phyloP scores from a whole-genome alignment of 2,113 vertebrate genomes.

The Setophaga kirtlandii region DNA sequence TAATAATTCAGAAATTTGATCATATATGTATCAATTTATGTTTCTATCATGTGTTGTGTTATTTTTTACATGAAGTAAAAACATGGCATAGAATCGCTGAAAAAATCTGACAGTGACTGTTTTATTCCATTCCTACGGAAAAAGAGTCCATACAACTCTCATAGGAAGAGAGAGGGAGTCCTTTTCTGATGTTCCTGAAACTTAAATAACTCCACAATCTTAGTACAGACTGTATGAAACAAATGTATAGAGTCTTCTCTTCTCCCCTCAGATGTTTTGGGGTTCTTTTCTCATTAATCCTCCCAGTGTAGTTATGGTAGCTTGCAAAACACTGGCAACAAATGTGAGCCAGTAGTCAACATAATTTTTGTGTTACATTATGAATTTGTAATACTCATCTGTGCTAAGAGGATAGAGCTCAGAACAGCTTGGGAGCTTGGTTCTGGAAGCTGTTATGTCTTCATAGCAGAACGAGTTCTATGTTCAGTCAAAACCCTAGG shows the following conservation, averaged over 20 bases:
- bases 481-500: neutral
- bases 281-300: neutral
- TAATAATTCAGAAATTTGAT: neutral
- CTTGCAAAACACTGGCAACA: neutral
- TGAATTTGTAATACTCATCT: neutral
- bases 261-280: neutral
- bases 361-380: neutral
- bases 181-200: neutral
- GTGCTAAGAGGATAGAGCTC: neutral
- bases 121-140: neutral
- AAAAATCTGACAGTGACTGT: neutral
- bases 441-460: neutral
- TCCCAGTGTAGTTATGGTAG: neutral
- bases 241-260: neutral
- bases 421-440: neutral
- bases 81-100: neutral
- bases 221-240: neutral
- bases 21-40: neutral
- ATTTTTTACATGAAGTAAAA: neutral
- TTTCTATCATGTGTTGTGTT: neutral
- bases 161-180: neutral
- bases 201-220: neutral
- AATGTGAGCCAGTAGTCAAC: neutral
- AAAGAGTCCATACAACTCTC: neutral
- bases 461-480: neutral